These are phyloP conservation scores for Gibbula magus DNA, from an alignment of 2,888 invertebrate species.

Conservation along the genomic window DNA sequence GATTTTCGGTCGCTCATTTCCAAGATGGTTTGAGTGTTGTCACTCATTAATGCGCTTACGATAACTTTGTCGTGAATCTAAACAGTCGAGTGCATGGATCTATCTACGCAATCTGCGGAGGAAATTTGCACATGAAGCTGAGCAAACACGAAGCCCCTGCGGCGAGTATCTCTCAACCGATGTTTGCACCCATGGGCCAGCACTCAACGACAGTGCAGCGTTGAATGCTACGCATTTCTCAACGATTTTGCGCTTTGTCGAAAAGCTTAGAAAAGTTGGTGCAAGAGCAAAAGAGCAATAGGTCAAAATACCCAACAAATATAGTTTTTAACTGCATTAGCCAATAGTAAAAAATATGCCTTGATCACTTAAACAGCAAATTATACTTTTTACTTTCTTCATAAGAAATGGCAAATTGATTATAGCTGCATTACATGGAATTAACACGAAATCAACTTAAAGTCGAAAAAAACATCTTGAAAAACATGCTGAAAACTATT, in stretches of 20 bases:
- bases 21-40: background rate
- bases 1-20: background rate
- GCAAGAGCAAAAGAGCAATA: slow-evolving; percentile 10
- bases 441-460: no score
- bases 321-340: background rate
- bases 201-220: background rate
- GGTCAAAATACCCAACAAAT: slow-evolving; percentile 10
- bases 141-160: background rate
- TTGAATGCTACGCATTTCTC: slow-evolving; percentile 13
- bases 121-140: slow-evolving; percentile 17
- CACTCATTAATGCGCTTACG: background rate
- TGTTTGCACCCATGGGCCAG: background rate
- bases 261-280: slow-evolving; percentile 12
- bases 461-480: no score
- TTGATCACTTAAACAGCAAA: no score
- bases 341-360: no score
- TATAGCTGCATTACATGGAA: no score
- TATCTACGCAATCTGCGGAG: slow-evolving; percentile 15
- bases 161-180: background rate
- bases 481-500: no score
- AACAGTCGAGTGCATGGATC: slow-evolving; percentile 7
- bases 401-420: no score
- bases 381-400: no score
- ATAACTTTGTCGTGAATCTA: background rate
- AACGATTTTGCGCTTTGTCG: slow-evolving; percentile 16